These are phyloP conservation scores for Parus major DNA, from an alignment of 2,113 vertebrate genomes.

Conservation along the genomic window DNA sequence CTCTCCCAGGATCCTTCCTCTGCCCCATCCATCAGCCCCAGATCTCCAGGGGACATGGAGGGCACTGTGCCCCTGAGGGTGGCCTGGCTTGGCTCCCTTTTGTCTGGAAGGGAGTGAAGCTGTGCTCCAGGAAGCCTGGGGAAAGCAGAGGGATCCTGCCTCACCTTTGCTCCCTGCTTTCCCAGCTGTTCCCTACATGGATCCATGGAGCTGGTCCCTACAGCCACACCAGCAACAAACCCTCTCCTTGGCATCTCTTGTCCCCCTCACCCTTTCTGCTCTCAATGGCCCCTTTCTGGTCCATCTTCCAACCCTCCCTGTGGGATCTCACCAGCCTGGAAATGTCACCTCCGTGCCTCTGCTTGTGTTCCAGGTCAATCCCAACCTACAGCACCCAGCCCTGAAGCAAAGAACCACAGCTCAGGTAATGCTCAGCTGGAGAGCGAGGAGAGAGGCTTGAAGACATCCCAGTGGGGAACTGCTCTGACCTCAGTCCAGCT, in stretches of 20 bases:
- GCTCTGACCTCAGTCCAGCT: neutral
- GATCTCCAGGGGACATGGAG: neutral
- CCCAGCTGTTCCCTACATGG: neutral
- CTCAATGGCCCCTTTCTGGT: neutral
- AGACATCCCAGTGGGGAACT: neutral
- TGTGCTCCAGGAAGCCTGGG: neutral
- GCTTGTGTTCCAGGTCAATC: conserved; percentile 18
- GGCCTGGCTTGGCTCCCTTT: neutral
- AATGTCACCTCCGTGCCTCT: neutral
- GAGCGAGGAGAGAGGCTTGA: neutral
- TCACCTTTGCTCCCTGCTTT: neutral
- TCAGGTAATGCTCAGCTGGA: neutral
- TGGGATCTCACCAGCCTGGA: neutral
- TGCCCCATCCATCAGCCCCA: neutral
- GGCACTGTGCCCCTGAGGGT: no score
- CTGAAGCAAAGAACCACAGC: neutral
- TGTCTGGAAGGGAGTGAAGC: neutral
- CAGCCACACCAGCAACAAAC: neutral
- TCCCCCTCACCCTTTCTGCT: neutral
- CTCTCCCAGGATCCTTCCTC: neutral
- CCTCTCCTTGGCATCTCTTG: neutral
- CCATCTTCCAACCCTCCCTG: neutral
- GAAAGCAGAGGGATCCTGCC: neutral
- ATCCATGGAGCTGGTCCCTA: neutral
- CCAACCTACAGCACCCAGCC: neutral